Percentiles rank a stretch among this genome's conserved stretches.
Evolutionary conservation across 1,140 invertebrate genomes (phyloP).

Genomic region (Drosophila kikkawai): DNA sequence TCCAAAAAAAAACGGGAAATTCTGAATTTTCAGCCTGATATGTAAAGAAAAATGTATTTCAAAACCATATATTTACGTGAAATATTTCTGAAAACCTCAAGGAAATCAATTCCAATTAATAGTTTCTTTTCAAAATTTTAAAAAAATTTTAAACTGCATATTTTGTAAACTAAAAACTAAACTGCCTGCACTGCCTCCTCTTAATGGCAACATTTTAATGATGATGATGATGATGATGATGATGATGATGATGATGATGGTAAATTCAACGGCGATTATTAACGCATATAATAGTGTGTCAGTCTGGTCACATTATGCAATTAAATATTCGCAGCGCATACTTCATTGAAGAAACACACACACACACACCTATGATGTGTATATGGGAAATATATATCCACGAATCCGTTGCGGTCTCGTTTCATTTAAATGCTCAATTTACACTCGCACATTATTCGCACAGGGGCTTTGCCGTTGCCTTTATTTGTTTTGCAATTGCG

Average conservation of each 20-base stretch:
- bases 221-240: conserved; percentile 42
- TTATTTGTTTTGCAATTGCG: conserved; percentile 46
- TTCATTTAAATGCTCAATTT: conserved; percentile 59
- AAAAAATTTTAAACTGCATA: not conserved
- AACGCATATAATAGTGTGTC: conserved; percentile 43
- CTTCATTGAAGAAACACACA: conserved; percentile 29
- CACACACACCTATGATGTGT: not conserved
- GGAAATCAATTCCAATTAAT: not conserved
- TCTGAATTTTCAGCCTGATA: not conserved
- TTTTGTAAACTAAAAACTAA: not conserved
- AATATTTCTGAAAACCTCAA: not conserved
- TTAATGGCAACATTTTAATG: conserved; percentile 22
- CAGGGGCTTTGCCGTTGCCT: conserved; percentile 23
- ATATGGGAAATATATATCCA: not conserved
- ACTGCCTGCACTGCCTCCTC: not conserved
- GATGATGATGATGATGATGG: conserved; percentile 39
- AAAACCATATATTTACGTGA: not conserved
- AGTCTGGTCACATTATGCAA: conserved; percentile 62
- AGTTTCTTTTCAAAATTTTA: not conserved
- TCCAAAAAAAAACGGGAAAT: conserved; percentile 4
- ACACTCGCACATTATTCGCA: conserved; percentile 44
- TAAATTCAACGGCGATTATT: conserved; percentile 27
- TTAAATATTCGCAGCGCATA: conserved; percentile 56
- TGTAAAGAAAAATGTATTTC: not conserved
- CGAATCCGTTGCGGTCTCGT: conserved; percentile 35